phyloP scores from a whole-genome alignment of 2,888 invertebrate genomes.

The Plemyria rubiginata region DNA sequence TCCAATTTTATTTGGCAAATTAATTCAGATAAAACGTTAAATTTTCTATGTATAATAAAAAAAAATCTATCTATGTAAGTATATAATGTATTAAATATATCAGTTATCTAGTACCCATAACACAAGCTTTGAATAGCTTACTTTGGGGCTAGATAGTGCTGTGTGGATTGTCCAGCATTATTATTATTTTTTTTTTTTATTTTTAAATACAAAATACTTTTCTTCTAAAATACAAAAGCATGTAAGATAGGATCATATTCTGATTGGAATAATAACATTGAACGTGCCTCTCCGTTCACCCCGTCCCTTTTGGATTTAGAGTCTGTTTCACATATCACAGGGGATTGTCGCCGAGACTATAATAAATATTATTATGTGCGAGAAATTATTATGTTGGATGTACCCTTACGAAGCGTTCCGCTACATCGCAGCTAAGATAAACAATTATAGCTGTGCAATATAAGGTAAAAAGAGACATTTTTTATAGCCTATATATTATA shows the following conservation, averaged over 20 bases:
- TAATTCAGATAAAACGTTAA: not conserved
- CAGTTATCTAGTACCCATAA: too few relatives aligned
- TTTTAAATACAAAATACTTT: not conserved
- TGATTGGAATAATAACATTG: constrained; percentile 32
- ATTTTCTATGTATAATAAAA: too few relatives aligned
- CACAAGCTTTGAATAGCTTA: too few relatives aligned
- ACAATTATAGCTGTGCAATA: constrained; percentile 2
- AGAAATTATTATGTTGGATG: constrained; percentile 62
- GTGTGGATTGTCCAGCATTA: too few relatives aligned
- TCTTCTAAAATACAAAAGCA: constrained; percentile 2
- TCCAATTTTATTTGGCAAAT: too few relatives aligned
- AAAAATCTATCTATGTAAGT: too few relatives aligned
- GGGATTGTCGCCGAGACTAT: constrained; percentile 64
- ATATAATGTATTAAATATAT: too few relatives aligned
- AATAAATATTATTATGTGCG: constrained; percentile 68
- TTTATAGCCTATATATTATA: too few relatives aligned
- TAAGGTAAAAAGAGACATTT: too few relatives aligned
- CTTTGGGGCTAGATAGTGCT: too few relatives aligned
- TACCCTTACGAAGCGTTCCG: constrained; percentile 51
- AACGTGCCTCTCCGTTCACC: constrained; percentile 41
- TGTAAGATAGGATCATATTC: constrained; percentile 10
- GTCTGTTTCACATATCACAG: constrained; percentile 56
- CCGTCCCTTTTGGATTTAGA: constrained; percentile 48
- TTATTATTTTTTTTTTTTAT: too few relatives aligned
- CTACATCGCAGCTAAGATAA: constrained; percentile 10